These are phyloP conservation scores for Saiga tatarica DNA, from an alignment of 2,113 vertebrate species.

Conservation along the genomic window DNA sequence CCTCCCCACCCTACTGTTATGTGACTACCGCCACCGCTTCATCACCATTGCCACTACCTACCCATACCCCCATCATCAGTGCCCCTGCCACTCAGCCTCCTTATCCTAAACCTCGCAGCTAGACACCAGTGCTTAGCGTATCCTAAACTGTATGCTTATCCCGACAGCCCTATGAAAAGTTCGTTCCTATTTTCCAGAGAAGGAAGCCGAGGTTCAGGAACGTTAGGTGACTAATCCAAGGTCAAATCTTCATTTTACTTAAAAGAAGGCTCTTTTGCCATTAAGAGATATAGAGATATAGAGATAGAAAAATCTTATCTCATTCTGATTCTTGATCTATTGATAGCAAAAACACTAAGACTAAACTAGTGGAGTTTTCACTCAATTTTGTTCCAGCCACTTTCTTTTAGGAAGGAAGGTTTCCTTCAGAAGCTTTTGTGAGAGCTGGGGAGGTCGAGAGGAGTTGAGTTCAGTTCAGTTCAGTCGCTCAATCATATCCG, in stretches of 20 bases:
- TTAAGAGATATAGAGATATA: not conserved
- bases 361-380: not conserved
- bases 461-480: not conserved
- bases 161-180: not conserved
- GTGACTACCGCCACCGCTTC: accelerated
- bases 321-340: not conserved
- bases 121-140: not conserved
- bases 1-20: no score
- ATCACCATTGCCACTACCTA: not conserved
- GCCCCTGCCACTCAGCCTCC: not conserved
- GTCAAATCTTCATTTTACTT: not conserved
- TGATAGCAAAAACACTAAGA: not conserved
- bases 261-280: not conserved
- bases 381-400: not conserved
- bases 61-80: not conserved
- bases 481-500: accelerated
- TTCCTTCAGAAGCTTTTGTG: not conserved
- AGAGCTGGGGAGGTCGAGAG: not conserved
- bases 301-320: not conserved
- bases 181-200: not conserved
- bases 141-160: not conserved
- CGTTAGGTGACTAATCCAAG: not conserved
- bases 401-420: not conserved
- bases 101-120: not conserved
- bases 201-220: not conserved